Evolutionary conservation across 2,797 vertebrate genomes (phyloP).

Genomic region (Rhinella marina): DNA sequence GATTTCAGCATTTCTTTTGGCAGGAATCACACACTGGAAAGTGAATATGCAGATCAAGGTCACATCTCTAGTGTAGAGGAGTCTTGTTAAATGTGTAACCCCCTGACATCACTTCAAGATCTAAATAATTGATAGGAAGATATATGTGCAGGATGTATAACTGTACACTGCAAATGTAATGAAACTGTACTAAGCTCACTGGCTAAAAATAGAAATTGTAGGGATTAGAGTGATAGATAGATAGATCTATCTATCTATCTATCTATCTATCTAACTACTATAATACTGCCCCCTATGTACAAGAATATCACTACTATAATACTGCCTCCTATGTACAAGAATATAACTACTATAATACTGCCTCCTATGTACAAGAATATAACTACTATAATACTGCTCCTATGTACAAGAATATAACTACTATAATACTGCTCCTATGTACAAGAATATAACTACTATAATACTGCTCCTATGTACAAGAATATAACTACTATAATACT

Average conservation of each 20-base stretch:
- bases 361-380: too few species aligned
- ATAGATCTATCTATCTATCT: too few species aligned
- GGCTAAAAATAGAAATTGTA: background rate
- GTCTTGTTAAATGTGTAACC: slow-evolving; percentile 22
- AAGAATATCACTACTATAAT: background rate
- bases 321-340: background rate
- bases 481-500: slow-evolving; percentile 9
- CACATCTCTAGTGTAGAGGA: background rate
- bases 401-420: background rate
- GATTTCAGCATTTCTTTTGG: background rate
- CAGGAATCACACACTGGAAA: slow-evolving; percentile 10
- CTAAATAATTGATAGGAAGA: slow-evolving; percentile 40
- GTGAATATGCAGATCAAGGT: slow-evolving; percentile 13
- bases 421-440: background rate
- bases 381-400: too few species aligned
- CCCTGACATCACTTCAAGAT: slow-evolving; percentile 12
- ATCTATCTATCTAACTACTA: too few species aligned
- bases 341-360: too few species aligned
- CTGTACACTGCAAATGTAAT: background rate
- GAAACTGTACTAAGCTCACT: background rate
- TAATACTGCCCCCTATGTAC: too few species aligned
- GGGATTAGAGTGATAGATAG: background rate
- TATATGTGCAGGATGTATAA: background rate
- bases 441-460: slow-evolving; percentile 1
- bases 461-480: slow-evolving; percentile 2